phyloP scores from a whole-genome alignment of 2,113 vertebrate species.

The Craseonycteris thonglongyai region DNA sequence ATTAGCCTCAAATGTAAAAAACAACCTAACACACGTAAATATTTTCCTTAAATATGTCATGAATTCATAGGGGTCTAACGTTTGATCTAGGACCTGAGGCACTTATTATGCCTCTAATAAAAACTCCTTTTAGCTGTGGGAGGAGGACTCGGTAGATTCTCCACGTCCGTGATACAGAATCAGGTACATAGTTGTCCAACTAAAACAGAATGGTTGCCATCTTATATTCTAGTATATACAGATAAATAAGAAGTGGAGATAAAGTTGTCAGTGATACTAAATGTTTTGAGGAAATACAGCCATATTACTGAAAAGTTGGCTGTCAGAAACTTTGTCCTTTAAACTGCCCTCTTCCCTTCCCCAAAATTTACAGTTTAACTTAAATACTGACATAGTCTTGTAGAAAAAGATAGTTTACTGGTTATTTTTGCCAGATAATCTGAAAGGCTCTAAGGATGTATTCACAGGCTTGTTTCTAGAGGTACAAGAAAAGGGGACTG shows the following conservation, averaged over 20 bases:
- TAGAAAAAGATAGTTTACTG: background rate
- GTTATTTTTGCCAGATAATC: background rate
- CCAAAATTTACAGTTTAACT: background rate
- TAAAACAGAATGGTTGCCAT: background rate
- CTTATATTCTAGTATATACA: background rate
- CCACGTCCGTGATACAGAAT: background rate
- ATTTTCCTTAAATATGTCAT: background rate
- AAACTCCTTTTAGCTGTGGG: background rate
- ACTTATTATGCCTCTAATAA: background rate
- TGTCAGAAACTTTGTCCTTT: background rate
- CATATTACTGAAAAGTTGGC: background rate
- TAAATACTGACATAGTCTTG: constrained; percentile 12
- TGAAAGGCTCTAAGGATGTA: background rate
- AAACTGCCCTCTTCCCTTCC: background rate
- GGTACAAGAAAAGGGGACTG: background rate
- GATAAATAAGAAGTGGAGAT: background rate
- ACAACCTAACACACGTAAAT: background rate
- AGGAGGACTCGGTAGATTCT: background rate
- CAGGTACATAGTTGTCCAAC: background rate
- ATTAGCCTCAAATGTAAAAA: background rate
- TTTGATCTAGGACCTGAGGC: background rate
- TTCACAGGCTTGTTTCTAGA: background rate
- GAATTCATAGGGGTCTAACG: background rate
- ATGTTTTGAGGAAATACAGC: background rate
- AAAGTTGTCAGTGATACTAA: background rate